Conservation (phyloP, 2,797 vertebrate genomes). For the Thripadectes ignobilis region DNA sequence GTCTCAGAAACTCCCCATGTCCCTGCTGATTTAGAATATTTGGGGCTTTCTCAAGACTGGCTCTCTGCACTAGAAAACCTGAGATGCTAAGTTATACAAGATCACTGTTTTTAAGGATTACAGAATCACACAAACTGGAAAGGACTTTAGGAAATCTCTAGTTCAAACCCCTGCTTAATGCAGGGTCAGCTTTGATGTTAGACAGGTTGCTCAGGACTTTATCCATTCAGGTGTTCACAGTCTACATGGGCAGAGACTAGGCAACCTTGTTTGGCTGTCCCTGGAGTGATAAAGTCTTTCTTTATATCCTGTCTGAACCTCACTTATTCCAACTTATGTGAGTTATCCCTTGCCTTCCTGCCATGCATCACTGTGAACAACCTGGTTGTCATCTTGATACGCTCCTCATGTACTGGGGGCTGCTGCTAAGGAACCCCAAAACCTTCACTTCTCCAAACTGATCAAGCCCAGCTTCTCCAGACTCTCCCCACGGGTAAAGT, state of each 20-base stretch:
- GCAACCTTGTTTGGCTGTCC: neutral
- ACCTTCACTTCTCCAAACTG: neutral
- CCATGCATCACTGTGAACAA: neutral
- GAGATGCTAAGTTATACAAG: neutral
- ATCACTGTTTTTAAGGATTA: neutral
- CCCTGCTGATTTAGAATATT: neutral
- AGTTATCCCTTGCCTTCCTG: neutral
- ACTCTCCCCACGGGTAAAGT: neutral
- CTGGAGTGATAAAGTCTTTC: neutral
- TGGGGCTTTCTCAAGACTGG: neutral
- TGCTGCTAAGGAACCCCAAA: neutral
- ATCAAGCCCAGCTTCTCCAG: neutral
- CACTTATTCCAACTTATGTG: rapidly evolving
- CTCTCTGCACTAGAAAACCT: neutral
- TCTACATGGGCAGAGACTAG: neutral
- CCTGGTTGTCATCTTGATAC: neutral
- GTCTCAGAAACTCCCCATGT: neutral
- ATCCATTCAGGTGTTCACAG: neutral
- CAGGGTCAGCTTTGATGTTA: neutral
- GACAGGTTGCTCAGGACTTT: neutral
- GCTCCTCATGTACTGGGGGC: rapidly evolving
- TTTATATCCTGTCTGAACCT: neutral
- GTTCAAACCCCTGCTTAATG: neutral
- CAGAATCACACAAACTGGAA: neutral
- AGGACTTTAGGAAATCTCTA: neutral